Base-by-base conservation (phyloP, 2,888 invertebrate genomes). In the Gonocerus acuteangulatus region DNA sequence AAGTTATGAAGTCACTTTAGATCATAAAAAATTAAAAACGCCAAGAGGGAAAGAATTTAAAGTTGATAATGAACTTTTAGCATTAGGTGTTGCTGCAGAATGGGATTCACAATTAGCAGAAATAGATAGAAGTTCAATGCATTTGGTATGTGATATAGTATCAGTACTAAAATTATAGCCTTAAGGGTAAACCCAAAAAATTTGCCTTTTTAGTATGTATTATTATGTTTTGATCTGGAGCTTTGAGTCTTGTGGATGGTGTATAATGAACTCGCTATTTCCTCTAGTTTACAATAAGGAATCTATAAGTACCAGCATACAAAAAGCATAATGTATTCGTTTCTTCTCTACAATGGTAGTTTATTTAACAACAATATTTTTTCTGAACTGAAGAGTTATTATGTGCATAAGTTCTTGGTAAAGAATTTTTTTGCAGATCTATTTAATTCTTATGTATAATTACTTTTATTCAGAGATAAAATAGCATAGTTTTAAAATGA, bases 51-150 rank as follows among this genome's bases (percentile, higher is more conserved):
- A 81, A 62, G 73, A 85, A 7, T 84, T 96, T 68, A 76, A 80
- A 64, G 84, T 95, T 0, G 82, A 84, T 21, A 90, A 82, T 74
- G 93, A 96, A 75, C 84, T 89, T 0, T 76, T 99, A 54, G 97
- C 97, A 1, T 78, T 95, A 63, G 95, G 93, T 16, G 84, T 99
- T 48, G 94, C 96, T 1, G 83, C 87, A 23, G 99, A 99, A 79
- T 99, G 97, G 92, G 87, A 91, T 69, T 78, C 85, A 4, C 96
- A 97, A 73, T 82, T 82, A 65, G 84, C 88, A 22, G 77, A 77
- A 58, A 87, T 97, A 66, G 75, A 85, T 63, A 84, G 82, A 69
- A 84, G 86, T 49, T 80, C 81, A 39, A 96, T 96, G 95, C 94
- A 95, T 76, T 76, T 96, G 78, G 91, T 91, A 78, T 77, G 73